Conservation (phyloP, 2,888 invertebrate genomes). For the Elegia similella region DNA sequence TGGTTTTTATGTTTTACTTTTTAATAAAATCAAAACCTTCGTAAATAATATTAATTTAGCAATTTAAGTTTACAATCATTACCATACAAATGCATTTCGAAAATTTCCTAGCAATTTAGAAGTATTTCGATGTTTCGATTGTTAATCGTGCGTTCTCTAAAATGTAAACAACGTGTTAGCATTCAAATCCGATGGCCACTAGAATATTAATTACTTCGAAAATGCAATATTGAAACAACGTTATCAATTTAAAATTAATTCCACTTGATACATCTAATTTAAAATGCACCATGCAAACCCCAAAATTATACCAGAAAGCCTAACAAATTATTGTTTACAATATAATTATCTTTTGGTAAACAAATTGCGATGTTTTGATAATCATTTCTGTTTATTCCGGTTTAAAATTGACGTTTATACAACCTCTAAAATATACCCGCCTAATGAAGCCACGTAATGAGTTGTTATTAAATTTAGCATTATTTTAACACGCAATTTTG, state of each 20-base stretch:
- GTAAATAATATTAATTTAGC: too few relatives aligned
- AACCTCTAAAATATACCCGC: constrained; percentile 19
- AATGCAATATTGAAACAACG: not conserved
- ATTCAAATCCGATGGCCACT: not conserved
- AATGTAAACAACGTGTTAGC: not conserved
- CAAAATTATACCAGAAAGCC: constrained; percentile 5
- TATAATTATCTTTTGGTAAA: constrained; percentile 15
- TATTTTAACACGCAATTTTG: not conserved
- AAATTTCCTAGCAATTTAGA: too few relatives aligned
- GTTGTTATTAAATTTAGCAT: constrained; percentile 33
- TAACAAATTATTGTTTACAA: constrained; percentile 6
- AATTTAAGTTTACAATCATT: too few relatives aligned
- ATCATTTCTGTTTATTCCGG: constrained; percentile 28
- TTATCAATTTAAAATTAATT: constrained; percentile 1
- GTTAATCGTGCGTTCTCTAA: too few relatives aligned
- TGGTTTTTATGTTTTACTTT: too few relatives aligned
- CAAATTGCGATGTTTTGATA: constrained; percentile 19
- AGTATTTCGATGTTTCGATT: too few relatives aligned
- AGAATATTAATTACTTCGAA: not conserved
- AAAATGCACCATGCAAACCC: constrained; percentile 6
- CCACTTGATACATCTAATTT: constrained; percentile 5
- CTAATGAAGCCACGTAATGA: constrained; percentile 42
- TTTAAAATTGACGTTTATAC: not conserved
- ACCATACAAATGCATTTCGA: too few relatives aligned
- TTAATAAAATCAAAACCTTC: too few relatives aligned